These are phyloP conservation scores for Mystacornis crossleyi DNA, from an alignment of 2,113 vertebrate species.

Conservation along the genomic window DNA sequence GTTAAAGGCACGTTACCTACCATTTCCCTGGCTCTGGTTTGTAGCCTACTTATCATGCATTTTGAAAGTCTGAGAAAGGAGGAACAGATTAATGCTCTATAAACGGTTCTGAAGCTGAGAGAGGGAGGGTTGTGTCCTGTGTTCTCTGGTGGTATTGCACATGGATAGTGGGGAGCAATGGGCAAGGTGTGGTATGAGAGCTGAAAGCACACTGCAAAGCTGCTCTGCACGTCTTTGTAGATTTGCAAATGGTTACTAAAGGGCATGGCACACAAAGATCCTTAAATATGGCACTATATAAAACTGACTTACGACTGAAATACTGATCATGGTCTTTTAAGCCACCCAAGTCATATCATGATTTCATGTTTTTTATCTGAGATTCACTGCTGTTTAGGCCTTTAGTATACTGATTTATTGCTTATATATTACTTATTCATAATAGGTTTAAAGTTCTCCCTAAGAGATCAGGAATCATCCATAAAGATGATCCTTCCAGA, in stretches of 20 bases:
- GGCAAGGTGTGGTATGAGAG: accelerated
- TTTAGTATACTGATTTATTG: not conserved
- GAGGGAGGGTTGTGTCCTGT: not conserved
- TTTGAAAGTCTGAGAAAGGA: not conserved
- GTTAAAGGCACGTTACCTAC: accelerated
- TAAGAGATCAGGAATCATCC: not conserved
- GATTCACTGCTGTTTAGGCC: not conserved
- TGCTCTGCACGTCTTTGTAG: not conserved
- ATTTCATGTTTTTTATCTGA: not conserved
- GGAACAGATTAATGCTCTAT: not conserved
- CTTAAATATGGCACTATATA: not conserved
- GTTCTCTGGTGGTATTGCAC: not conserved
- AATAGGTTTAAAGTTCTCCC: not conserved
- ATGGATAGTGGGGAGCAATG: accelerated
- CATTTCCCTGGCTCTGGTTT: not conserved
- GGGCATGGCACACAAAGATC: not conserved
- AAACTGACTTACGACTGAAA: not conserved
- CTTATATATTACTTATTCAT: not conserved
- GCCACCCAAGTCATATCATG: not conserved
- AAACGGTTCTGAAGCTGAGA: not conserved
- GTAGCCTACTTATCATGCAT: not conserved
- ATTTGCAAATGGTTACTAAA: not conserved
- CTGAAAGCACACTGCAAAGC: not conserved
- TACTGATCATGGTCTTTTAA: not conserved
- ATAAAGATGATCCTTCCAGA: not conserved